Conservation (phyloP, 2,113 vertebrate genomes). For the Nothocercus nigrocapillus region DNA sequence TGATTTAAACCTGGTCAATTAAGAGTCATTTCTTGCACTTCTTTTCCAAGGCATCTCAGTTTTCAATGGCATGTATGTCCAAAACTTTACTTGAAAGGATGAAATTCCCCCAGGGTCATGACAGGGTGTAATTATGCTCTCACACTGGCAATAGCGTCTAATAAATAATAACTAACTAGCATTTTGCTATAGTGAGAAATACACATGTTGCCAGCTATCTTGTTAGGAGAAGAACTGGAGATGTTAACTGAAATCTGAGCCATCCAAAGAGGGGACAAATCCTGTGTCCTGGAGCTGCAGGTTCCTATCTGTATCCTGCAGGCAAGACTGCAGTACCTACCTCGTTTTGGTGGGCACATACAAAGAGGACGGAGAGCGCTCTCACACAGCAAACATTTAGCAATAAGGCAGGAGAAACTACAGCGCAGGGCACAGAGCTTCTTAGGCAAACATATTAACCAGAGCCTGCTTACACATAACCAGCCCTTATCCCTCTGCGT, state of each 20-base stretch:
- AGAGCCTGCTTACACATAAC: background rate
- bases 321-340: background rate
- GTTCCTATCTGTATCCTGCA: background rate
- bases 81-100: background rate
- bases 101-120: background rate
- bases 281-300: background rate
- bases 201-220: background rate
- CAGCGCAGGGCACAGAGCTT: background rate
- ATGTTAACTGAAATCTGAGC: background rate
- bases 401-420: background rate
- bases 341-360: background rate
- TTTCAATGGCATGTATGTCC: background rate
- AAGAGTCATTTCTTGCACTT: background rate
- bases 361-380: background rate
- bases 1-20: background rate
- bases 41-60: background rate
- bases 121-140: background rate
- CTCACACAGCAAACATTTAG: too few relatives aligned
- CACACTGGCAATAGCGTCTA: background rate
- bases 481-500: background rate
- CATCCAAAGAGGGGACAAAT: background rate
- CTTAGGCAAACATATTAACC: background rate
- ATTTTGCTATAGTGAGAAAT: background rate
- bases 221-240: background rate
- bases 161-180: background rate